These are phyloP conservation scores for Andricus quercusramuli DNA, from an alignment of 2,888 invertebrate genomes.

Conservation along the genomic window DNA sequence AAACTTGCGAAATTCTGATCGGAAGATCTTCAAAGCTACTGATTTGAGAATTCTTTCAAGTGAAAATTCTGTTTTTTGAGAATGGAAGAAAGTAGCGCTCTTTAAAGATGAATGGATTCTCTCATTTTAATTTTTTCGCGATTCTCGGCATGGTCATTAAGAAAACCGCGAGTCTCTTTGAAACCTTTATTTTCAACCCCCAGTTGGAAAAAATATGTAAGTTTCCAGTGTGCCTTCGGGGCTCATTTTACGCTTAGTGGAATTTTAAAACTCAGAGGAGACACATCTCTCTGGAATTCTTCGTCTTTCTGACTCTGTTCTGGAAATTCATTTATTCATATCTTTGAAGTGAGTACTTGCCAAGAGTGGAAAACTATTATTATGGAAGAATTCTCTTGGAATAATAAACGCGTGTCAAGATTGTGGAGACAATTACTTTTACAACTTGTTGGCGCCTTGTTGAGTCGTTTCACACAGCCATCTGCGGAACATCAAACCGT, in stretches of 20 bases:
- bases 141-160: background rate
- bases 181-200: background rate
- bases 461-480: background rate
- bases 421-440: background rate
- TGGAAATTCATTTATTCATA: constrained; percentile 60
- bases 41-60: background rate
- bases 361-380: constrained; percentile 55
- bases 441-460: background rate
- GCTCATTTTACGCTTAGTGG: constrained; percentile 38
- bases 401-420: background rate
- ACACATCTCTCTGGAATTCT: background rate
- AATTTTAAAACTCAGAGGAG: background rate
- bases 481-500: too few species aligned
- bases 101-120: background rate
- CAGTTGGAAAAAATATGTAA: constrained; percentile 17
- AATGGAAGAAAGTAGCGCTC: background rate
- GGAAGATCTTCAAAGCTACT: background rate
- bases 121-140: background rate
- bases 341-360: constrained; percentile 56
- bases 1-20: background rate
- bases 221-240: constrained; percentile 26
- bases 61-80: background rate
- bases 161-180: background rate
- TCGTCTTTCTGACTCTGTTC: constrained; percentile 5
- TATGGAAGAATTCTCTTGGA: constrained; percentile 35